Evolutionary conservation across 2,113 vertebrate genomes (phyloP), one percentile per base, ranked within the genome.

Genomic region (Podarcis muralis): DNA sequence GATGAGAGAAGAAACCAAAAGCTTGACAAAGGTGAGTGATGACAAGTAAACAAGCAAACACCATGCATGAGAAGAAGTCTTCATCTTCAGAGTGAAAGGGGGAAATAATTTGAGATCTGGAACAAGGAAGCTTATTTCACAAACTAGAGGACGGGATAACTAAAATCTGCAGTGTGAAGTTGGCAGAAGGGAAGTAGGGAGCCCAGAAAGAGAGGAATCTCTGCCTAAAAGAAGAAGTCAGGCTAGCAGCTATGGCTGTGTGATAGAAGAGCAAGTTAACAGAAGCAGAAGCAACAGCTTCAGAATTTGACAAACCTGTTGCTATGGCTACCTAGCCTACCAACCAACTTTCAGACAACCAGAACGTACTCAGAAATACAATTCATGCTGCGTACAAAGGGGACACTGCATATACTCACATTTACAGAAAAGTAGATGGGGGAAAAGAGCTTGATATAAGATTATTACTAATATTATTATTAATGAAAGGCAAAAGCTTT

Each of bases 241-340:
- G 12, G 68, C 3, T 68, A 65, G 15, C 15, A 76, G 78, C n/a
- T 81, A 68, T 18, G 25, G 13, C 7, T 9, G 25, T 35, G 20
- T 48, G 40, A 30, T 3, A 81, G 12, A 65, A 85, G 75, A 72
- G 30, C 22, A 57, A 66, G 43, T 59, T 23, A 65, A 35, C 69
- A 65, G 23, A 82, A 35, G 66, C 20, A 43, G n/a, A 32, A 66
- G 62, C 84, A 75, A 30, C 27, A 37, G 65, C 25, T 79, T 78
- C 81, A 53, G 59, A 72, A 53, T 37, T 86, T 66, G 37, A 40
- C 88, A 89, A 81, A 86, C 69, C 69, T 86, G 78, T 89, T 89
- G 78, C 84, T 68, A 81, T 82, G 71, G 69, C 37, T 89, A 89
- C 88, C 71, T 81, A 76, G 35, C 23, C 69, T 66, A 76, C 57